Base-by-base conservation (phyloP, 2,113 vertebrate species). In the Myrmophylax atrothorax region DNA sequence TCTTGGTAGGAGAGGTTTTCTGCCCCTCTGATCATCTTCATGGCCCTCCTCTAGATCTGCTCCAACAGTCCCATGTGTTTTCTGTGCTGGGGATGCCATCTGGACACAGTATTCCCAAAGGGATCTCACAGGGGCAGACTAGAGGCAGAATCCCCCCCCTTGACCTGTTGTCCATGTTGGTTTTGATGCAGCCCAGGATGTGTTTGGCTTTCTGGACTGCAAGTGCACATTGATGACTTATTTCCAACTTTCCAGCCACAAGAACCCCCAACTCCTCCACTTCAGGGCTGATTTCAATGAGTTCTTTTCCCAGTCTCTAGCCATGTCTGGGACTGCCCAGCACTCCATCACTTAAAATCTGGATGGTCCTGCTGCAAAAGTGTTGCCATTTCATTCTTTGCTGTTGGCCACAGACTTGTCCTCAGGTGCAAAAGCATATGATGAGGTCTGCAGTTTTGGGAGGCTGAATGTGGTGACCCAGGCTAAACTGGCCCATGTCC, bases 171-270 rank as follows among this genome's bases (percentile, higher is more conserved):
- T 31, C 52, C 18, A 31, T 35, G 24, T 53, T 62, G 38, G 40
- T 83, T 53, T 62, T 40, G 62, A 31, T 69, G n/a, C 24, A 69
- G 55, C 29, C 53, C 62, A 55, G 25, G 12, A 18, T 49, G 40
- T 40, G 29, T 62, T 69, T 90, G 70, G 40, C 29, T 25, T 62
- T 89, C n/a, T 76, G 29, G 29, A 14, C 47, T 62, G 6, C 12
- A 8, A 62, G 20, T 7, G 5, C 55, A 19, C 49, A 28, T 18
- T 33, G 35, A 22, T 0, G 0, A 7, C 40, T 69, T 42, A 16
- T 19, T 31, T 69, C 40, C n/a, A 49, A 6, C 12, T 69, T 28
- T 69, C 22, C 23, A 15, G 56, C 25, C 29, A 13, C 59, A 63
- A 83, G n/a, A 83, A 9, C 3, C 2, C 24, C 3, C 40, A 33